Evolutionary conservation across 2,113 vertebrate genomes (phyloP).

Genomic region (Antechinus stuartii): DNA sequence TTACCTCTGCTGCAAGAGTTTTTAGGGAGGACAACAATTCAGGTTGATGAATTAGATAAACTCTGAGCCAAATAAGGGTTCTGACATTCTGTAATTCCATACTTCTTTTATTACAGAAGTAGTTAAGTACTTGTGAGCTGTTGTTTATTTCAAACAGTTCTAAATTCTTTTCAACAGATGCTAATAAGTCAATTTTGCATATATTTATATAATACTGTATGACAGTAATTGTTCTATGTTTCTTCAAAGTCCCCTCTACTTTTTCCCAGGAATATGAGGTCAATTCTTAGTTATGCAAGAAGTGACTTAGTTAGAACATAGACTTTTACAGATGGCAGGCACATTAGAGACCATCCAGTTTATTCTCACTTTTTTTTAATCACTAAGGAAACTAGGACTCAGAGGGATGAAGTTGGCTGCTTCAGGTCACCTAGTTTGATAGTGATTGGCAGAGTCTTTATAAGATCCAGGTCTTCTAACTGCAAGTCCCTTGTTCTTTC

Average conservation of each 20-base stretch:
- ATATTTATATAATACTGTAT: neutral
- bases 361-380: neutral
- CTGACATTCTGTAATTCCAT: neutral
- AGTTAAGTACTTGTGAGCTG: neutral
- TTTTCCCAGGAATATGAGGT: neutral
- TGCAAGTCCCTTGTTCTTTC: neutral
- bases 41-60: neutral
- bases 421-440: neutral
- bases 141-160: neutral
- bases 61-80: neutral
- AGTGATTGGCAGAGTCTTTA: neutral
- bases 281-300: conserved; percentile 13
- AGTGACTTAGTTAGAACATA: neutral
- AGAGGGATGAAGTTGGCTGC: neutral
- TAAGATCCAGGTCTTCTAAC: neutral
- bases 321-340: neutral
- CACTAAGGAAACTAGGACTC: neutral
- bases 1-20: neutral
- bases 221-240: neutral
- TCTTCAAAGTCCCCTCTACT: neutral
- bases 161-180: neutral
- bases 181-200: neutral
- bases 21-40: neutral
- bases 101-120: neutral
- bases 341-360: neutral